Base-by-base conservation (phyloP, 1,140 invertebrate species). In the Drusus annulatus region DNA sequence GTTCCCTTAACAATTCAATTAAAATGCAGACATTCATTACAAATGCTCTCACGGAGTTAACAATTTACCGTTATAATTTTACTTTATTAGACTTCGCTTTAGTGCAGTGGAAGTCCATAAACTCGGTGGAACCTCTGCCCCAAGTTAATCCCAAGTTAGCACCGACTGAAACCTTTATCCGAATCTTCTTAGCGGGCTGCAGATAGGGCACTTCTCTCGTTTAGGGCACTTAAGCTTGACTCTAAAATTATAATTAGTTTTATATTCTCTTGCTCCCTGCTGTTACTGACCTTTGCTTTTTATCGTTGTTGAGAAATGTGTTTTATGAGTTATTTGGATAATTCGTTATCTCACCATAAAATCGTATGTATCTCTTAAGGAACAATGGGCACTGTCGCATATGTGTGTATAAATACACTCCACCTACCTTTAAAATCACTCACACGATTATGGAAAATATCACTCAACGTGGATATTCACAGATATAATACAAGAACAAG, bases 1-100 rank as follows among this genome's bases (percentile, higher is more conserved):
- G n/a, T n/a, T 45, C 36, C 10, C 13, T 16, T 31, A 31, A 65
- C 62, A 65, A 65, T 65, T 21, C 23, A 50, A 50, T 52, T 19
- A 23, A 52, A 71, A 51, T 65, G 45, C 19, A 23, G 45, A 71
- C 63, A 71, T 51, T 52, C 50, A 54, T 71, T 71, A 54, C 45
- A 21, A 71, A 52, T 71, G 68, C 68, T 71, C 68, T 23, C 36
- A 28, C 36, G 25, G 50, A 71, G 45, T 71, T 51, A 71, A 71
- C 68, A 71, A 71, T 71, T 71, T 71, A 71, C 68, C 36, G 68
- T 51, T 71, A 71, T 71, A 71, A 50, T 71, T 71, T 51, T 51
- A 71, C 17, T 71, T 71, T 71, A 71, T 71, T 71, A 54, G 68
- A 71, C 19, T 71, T 68, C 68, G 68, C 68, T 71, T 52, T 52